phyloP scores from a whole-genome alignment of 1,140 invertebrate species.

The Druon quercuslanigerum region DNA sequence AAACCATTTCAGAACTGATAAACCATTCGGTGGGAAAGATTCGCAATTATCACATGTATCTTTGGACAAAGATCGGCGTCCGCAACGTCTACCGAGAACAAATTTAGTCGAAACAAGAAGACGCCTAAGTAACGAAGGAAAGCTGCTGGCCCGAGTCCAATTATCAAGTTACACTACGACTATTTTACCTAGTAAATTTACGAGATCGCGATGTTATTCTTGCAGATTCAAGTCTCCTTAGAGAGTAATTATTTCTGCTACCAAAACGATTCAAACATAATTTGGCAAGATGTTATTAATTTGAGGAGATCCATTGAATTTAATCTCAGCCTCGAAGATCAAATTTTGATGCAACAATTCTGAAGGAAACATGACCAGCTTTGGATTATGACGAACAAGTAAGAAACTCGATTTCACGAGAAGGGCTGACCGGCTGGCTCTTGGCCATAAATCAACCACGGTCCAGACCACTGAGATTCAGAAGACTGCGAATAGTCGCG shows the following conservation, averaged over 20 bases:
- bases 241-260: constrained; percentile 3
- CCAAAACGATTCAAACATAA: neutral
- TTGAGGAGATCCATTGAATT: neutral
- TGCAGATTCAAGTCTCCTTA: constrained; percentile 13
- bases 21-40: no score
- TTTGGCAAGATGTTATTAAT: neutral
- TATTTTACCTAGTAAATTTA: constrained; percentile 36
- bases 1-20: no score
- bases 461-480: constrained; percentile 56
- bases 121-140: constrained; percentile 44
- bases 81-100: constrained; percentile 42
- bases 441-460: constrained; percentile 44
- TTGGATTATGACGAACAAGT: constrained; percentile 33
- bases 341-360: constrained; percentile 8
- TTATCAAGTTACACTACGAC: constrained; percentile 43
- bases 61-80: neutral
- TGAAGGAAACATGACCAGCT: constrained; percentile 29
- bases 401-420: constrained; percentile 21
- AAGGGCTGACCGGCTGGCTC: constrained; percentile 46
- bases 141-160: constrained; percentile 47
- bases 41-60: no score
- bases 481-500: constrained; percentile 36
- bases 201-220: constrained; percentile 38
- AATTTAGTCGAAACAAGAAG: constrained; percentile 66
- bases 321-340: neutral